A percentile compares a stretch with the other conserved stretches of the same genome.
Evolutionary conservation across 2,113 vertebrate genomes (phyloP).

Genomic region (Tragulus kanchil): DNA sequence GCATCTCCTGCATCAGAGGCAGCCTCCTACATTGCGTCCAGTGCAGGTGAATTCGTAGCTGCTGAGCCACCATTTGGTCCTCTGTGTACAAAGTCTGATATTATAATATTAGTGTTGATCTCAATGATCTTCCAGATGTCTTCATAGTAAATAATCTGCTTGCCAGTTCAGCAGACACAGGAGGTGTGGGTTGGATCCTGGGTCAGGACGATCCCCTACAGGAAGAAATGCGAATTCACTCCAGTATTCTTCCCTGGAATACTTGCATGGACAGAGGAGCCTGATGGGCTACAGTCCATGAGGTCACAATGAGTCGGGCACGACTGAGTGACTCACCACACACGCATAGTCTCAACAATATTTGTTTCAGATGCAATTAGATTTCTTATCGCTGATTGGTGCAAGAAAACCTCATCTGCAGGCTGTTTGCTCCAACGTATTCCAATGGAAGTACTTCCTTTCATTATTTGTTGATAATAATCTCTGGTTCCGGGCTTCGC

Average conservation of each 20-base stretch:
- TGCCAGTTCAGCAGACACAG: not conserved
- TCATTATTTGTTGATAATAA: fast-evolving
- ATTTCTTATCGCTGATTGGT: not conserved
- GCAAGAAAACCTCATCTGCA: fast-evolving
- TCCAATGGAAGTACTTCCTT: not conserved
- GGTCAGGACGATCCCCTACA: not conserved
- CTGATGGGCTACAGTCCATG: not conserved
- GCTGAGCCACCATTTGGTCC: not conserved
- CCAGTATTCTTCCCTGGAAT: not conserved
- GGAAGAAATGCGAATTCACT: not conserved
- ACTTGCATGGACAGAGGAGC: not conserved
- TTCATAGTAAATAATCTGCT: not conserved
- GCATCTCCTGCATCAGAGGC: not conserved
- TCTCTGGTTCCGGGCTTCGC: not conserved
- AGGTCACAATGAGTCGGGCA: not conserved
- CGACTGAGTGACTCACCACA: not conserved
- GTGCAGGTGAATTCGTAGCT: not conserved
- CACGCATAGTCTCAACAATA: not conserved
- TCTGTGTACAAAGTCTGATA: fast-evolving
- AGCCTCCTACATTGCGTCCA: not conserved
- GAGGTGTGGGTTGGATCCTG: not conserved
- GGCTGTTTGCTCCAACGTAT: fast-evolving
- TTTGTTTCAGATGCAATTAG: fast-evolving
- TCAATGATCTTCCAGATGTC: not conserved
- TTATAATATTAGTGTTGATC: not conserved